Conservation (phyloP, 2,113 vertebrate species). For the Cranoglanis bouderius region DNA sequence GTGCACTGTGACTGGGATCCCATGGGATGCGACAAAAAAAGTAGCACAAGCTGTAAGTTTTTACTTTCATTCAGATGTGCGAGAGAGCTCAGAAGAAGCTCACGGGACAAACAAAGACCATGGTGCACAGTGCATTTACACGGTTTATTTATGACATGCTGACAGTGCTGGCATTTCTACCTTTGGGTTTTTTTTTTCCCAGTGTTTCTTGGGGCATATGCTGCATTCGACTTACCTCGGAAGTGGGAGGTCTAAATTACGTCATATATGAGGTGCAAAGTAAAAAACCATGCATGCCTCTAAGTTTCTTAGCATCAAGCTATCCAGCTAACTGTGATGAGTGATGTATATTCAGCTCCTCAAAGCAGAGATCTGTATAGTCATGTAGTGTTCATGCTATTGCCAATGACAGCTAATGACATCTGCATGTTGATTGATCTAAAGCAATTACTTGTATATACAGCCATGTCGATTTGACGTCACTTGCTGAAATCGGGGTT, state of each 20-base stretch:
- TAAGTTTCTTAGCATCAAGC: neutral
- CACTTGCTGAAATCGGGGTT: neutral
- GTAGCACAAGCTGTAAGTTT: neutral
- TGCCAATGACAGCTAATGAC: no score
- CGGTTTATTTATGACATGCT: conserved; percentile 8
- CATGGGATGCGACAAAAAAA: neutral
- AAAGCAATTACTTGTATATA: neutral
- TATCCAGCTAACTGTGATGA: neutral
- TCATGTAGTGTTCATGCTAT: neutral
- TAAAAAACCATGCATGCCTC: neutral
- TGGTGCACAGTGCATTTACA: neutral
- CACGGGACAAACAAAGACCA: neutral
- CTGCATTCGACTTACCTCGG: neutral
- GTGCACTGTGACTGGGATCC: neutral
- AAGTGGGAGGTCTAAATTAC: neutral
- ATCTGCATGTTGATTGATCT: neutral
- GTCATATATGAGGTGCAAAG: neutral
- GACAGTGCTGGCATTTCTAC: neutral
- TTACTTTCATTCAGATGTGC: neutral
- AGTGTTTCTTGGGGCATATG: neutral
- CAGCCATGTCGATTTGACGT: neutral
- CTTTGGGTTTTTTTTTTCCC: neutral
- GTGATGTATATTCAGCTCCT: neutral
- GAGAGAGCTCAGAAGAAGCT: neutral
- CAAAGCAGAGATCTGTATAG: neutral